Evolutionary conservation across 2,113 vertebrate genomes (phyloP).

Genomic region (Pomatostomus ruficeps): DNA sequence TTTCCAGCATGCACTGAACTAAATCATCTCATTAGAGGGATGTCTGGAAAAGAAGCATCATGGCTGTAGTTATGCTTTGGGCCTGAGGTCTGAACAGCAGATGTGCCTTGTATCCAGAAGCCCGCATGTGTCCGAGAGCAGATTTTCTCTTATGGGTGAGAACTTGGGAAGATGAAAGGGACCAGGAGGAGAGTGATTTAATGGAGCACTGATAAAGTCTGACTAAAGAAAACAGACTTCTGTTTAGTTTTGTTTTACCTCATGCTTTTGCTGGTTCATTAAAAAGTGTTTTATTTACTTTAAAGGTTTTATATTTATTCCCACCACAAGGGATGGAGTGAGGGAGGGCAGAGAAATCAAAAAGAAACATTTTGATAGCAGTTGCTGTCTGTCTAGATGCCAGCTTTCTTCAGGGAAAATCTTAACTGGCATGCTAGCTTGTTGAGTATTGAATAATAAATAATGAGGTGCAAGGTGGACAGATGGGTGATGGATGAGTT

Average conservation of each 20-base stretch:
- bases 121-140: not conserved
- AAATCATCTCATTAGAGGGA: not conserved
- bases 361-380: conserved; percentile 27
- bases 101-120: not conserved
- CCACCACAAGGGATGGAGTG: not conserved
- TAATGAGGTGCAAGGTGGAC: conserved; percentile 55
- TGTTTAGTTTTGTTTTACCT: not conserved
- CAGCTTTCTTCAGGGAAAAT: conserved; percentile 45
- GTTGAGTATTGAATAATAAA: conserved; percentile 57
- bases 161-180: not conserved
- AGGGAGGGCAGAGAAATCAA: conserved; percentile 9
- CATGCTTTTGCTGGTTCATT: conserved; percentile 8
- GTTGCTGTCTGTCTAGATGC: conserved; percentile 43
- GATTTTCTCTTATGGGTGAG: not conserved
- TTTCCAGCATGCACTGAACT: not conserved
- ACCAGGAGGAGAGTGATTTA: not conserved
- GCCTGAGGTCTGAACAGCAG: not conserved
- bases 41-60: not conserved
- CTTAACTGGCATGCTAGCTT: conserved; percentile 37
- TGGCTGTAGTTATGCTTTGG: not conserved
- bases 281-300: conserved; percentile 36
- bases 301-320: conserved; percentile 33
- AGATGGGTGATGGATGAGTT: conserved; percentile 56
- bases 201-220: not conserved
- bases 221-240: not conserved